Evolutionary conservation across 2,113 vertebrate species (phyloP).

Genomic region (Zootoca vivipara): DNA sequence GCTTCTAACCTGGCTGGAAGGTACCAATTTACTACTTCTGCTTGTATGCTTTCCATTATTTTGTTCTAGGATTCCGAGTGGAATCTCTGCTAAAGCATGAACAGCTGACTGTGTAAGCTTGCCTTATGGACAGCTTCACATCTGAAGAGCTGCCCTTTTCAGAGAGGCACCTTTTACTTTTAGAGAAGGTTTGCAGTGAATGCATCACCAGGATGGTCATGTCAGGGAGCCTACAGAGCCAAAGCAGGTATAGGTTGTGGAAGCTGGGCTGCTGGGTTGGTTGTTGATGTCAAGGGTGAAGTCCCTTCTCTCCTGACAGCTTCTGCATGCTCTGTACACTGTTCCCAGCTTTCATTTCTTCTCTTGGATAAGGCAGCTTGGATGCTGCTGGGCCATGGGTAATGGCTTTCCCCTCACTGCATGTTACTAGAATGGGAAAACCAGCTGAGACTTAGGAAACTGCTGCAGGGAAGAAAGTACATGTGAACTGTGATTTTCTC

Average conservation of each 20-base stretch:
- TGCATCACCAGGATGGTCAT: neutral
- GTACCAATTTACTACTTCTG: conserved; percentile 30
- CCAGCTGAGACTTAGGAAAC: too few species aligned
- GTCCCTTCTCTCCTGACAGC: too few species aligned
- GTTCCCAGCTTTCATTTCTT: too few species aligned
- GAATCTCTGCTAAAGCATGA: conserved; percentile 41
- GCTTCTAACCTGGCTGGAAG: conserved; percentile 41
- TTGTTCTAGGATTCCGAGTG: conserved; percentile 25
- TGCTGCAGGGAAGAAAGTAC: too few species aligned
- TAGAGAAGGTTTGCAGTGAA: conserved; percentile 33
- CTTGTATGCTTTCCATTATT: conserved; percentile 39
- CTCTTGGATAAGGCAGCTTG: too few species aligned
- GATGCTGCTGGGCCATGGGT: too few species aligned
- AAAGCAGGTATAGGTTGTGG: neutral
- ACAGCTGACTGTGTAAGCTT: conserved; percentile 10
- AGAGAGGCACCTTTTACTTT: conserved; percentile 28
- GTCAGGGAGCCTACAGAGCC: neutral
- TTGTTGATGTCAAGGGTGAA: too few species aligned
- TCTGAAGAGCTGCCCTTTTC: conserved; percentile 31
- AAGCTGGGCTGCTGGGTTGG: too few species aligned
- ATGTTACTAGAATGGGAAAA: too few species aligned
- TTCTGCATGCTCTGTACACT: too few species aligned
- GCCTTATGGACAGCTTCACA: neutral
- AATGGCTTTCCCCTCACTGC: too few species aligned
- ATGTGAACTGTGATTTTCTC: too few species aligned